Conservation (phyloP, 92 coral and sea anemone genomes). For the Porites divaricata region DNA sequence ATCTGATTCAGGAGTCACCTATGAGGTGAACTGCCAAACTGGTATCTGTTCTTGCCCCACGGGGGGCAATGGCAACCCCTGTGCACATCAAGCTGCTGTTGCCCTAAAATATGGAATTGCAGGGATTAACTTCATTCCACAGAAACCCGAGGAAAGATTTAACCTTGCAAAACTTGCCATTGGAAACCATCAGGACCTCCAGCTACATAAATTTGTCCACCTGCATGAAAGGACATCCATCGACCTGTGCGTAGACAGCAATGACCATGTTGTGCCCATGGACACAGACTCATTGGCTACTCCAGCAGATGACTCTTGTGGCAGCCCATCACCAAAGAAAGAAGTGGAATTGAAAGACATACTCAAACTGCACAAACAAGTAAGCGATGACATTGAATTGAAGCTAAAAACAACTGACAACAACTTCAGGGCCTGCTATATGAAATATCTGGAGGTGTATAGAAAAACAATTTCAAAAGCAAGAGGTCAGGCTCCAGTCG, state of each 20-base stretch:
- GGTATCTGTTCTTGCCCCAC: too few species aligned
- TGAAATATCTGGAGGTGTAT: constrained; percentile 26
- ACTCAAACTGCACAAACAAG: constrained; percentile 46
- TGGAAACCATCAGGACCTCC: constrained; percentile 26
- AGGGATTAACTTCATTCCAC: constrained; percentile 44
- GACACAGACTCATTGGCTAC: not conserved
- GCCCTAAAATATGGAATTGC: constrained; percentile 36
- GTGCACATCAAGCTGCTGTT: too few species aligned
- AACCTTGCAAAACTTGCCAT: constrained; percentile 57
- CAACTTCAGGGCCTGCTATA: constrained; percentile 44
- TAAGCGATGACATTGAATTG: constrained; percentile 42
- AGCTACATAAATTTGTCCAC: constrained; percentile 5
- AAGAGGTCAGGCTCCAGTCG: constrained; percentile 42
- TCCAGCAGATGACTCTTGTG: not conserved
- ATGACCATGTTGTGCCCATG: constrained; percentile 11
- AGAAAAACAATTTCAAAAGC: constrained; percentile 22
- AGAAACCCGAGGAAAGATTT: constrained; percentile 44
- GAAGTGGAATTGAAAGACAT: constrained; percentile 29
- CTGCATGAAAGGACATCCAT: constrained; percentile 12
- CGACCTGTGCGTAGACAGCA: not conserved
- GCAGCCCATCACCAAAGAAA: constrained; percentile 23
- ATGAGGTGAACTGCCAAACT: too few species aligned
- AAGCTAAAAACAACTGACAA: constrained; percentile 44
- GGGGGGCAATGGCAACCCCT: too few species aligned
- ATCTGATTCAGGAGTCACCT: too few species aligned